Evolutionary conservation across 2,797 vertebrate genomes (phyloP).

Genomic region (Crocidura indochinensis): DNA sequence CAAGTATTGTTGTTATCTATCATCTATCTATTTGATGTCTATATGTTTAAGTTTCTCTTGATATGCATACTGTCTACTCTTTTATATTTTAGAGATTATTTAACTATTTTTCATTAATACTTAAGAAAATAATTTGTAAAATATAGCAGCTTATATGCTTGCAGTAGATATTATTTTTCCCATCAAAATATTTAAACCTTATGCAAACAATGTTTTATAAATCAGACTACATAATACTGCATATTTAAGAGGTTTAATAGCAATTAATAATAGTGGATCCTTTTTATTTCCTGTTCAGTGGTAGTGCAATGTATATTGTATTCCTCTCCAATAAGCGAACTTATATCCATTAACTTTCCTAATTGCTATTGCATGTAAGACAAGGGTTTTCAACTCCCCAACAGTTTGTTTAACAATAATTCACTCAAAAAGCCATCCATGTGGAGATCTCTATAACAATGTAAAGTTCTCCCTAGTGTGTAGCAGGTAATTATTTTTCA

Average conservation of each 20-base stretch:
- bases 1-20: neutral
- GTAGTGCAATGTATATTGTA: neutral
- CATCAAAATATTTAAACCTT: neutral
- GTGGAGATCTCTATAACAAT: constrained; percentile 72
- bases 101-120: neutral
- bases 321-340: constrained; percentile 44
- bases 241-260: neutral
- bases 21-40: neutral
- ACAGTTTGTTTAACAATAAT: constrained; percentile 82
- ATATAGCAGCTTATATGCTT: neutral
- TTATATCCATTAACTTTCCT: constrained; percentile 19
- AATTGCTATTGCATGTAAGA: constrained; percentile 73
- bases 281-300: neutral
- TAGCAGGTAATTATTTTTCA: constrained; percentile 84
- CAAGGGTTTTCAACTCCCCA: constrained; percentile 67
- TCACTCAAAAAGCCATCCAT: constrained; percentile 73
- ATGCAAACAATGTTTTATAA: constrained; percentile 12
- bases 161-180: neutral
- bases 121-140: neutral
- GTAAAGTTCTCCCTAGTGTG: constrained; percentile 80
- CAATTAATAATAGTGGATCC: neutral
- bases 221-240: neutral
- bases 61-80: neutral
- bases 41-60: too few species aligned
- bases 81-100: neutral